phyloP scores from a whole-genome alignment of 2,888 invertebrate species.

The Pecten maximus region DNA sequence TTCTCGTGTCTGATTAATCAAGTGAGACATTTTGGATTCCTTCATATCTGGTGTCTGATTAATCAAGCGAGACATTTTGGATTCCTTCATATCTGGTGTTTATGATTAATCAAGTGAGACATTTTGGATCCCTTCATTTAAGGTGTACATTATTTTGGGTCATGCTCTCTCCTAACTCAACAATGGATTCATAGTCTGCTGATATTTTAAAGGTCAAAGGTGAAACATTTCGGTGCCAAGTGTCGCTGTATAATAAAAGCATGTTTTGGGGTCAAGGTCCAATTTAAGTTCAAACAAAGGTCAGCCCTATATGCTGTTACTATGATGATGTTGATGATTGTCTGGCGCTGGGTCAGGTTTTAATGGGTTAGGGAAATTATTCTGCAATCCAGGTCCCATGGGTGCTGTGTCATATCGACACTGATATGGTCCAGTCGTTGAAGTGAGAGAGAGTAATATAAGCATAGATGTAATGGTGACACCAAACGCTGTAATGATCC shows the following conservation, averaged over 20 bases:
- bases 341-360: background rate
- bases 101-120: too few species aligned
- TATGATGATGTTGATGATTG: background rate
- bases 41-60: too few species aligned
- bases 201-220: background rate
- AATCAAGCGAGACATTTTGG: too few species aligned
- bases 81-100: too few species aligned
- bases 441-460: slow-evolving; percentile 16
- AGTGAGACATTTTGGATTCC: too few species aligned
- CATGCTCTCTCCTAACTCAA: too few species aligned
- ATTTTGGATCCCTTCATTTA: too few species aligned
- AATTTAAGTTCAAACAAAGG: background rate
- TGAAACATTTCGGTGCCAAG: background rate
- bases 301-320: background rate
- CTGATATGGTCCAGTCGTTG: background rate
- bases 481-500: background rate
- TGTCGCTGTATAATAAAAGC: background rate
- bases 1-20: too few species aligned
- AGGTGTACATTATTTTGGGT: too few species aligned
- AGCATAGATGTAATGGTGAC: slow-evolving; percentile 8
- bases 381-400: background rate
- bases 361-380: background rate
- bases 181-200: too few species aligned
- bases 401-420: background rate
- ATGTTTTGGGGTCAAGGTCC: background rate